Evolutionary conservation across 2,888 invertebrate species (phyloP), one percentile per base, ranked within the genome.

Genomic region (Ctenicera cuprea): DNA sequence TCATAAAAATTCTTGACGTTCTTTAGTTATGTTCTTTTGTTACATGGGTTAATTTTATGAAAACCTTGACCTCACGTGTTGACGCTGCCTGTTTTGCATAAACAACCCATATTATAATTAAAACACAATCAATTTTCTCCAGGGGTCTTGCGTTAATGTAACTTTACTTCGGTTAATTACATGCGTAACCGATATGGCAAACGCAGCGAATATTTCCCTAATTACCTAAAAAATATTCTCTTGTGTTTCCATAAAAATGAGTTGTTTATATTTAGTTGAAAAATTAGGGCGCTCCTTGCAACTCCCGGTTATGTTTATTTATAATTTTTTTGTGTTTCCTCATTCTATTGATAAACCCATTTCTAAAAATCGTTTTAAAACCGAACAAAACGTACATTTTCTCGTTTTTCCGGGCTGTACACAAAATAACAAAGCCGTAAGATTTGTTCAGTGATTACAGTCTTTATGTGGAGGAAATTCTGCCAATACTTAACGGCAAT

Each of bases 1-100:
- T 20, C 20, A n/a, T 41, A 41, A 41, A 61, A 61, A 5, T 16
- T 16, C 7, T 45, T 45, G 7, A 9, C 18, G 45, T 45, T 45
- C 45, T 16, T 16, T 18, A 16, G 45, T 45, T 45, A 45, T 33
- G 54, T 54, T 54, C 54, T 30, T n/a, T 54, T 54, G 30, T 62
- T 48, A 20, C 41, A 63, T 9, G 45, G 52, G 18, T 48, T 37
- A 65, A 65, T 65, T 52, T 65, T 38, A 52, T 65, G 57, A 48
- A 57, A 26, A 43, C 69, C 69, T 69, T 69, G 69, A 69, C 61
- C 61, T 61, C 61, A 61, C 69, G 69, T 69, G 69, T 45, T 37
- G 61, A 45, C 38, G 26, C 22, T 11, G 37, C 50, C 54, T 69
- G 37, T 69, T 61, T 16, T 48, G 69, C 59, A 69, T 62, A 61